Conservation (phyloP, 2,113 vertebrate genomes). For the Platycercus adscitus region DNA sequence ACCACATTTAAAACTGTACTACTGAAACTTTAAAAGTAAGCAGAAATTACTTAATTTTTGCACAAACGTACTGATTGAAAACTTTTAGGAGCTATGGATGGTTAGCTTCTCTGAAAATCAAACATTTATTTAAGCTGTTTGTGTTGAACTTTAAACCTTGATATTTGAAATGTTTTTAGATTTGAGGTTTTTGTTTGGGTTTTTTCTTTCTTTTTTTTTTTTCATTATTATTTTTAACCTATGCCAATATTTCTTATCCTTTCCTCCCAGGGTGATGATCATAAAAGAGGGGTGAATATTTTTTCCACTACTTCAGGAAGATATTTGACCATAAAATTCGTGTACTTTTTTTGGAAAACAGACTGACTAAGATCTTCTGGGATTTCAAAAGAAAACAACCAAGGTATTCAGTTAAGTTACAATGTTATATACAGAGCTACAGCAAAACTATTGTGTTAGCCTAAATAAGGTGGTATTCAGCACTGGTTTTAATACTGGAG, state of each 20-base stretch:
- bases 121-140: neutral
- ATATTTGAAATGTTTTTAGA: neutral
- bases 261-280: neutral
- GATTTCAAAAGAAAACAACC: neutral
- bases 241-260: neutral
- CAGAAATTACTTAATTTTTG: neutral
- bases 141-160: neutral
- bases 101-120: neutral
- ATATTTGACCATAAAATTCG: neutral
- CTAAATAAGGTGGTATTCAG: neutral
- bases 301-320: neutral
- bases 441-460: neutral
- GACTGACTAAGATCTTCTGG: neutral
- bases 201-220: neutral
- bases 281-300: neutral
- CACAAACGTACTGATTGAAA: slow-evolving; percentile 1
- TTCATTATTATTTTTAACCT: neutral
- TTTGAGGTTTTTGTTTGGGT: neutral
- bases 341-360: neutral
- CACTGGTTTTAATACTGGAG: neutral
- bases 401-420: neutral
- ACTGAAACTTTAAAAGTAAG: neutral
- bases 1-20: neutral
- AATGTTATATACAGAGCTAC: neutral
- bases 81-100: neutral